These are phyloP conservation scores for Nothoprocta perdicaria DNA, from an alignment of 2,113 vertebrate species.

Conservation along the genomic window DNA sequence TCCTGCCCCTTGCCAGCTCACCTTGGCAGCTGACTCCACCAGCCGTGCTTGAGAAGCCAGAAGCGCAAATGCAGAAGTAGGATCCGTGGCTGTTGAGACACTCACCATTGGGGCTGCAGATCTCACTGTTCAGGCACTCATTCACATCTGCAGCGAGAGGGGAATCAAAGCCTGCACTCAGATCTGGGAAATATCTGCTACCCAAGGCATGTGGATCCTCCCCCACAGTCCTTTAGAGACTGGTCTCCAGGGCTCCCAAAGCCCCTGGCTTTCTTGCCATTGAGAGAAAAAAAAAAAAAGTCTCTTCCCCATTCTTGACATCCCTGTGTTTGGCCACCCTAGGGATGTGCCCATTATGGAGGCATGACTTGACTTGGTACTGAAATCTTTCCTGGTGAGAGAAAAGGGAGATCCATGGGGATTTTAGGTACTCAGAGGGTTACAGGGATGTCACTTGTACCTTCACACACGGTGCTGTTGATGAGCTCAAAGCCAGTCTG, in stretches of 20 bases:
- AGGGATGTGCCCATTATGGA: not conserved
- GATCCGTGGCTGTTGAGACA: constrained; percentile 92
- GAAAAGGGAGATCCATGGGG: not conserved
- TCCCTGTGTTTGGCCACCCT: not conserved
- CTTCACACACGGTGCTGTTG: constrained; percentile 69
- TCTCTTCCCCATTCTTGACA: not conserved
- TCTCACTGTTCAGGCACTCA: constrained; percentile 86
- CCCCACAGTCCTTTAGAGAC: not conserved
- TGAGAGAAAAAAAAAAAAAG: not conserved
- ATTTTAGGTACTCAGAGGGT: not conserved
- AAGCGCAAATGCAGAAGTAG: constrained; percentile 89
- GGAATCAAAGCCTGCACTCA: not conserved
- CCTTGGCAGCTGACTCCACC: constrained; percentile 82
- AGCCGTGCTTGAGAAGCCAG: constrained; percentile 76
- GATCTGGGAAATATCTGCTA: not conserved
- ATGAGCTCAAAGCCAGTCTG: constrained; percentile 76
- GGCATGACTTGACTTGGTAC: not conserved
- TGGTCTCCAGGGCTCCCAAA: not conserved
- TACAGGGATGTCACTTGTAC: constrained; percentile 37
- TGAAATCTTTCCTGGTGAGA: not conserved
- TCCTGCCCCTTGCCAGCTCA: constrained; percentile 44
- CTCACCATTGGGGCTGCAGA: constrained; percentile 88
- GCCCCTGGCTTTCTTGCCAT: not conserved
- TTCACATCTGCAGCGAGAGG: constrained; percentile 83
- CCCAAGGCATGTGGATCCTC: not conserved